Percentiles rank a stretch among this genome's conserved stretches.
Evolutionary conservation across 2,797 vertebrate genomes (phyloP).

Genomic region (Chiloscyllium punctatum): DNA sequence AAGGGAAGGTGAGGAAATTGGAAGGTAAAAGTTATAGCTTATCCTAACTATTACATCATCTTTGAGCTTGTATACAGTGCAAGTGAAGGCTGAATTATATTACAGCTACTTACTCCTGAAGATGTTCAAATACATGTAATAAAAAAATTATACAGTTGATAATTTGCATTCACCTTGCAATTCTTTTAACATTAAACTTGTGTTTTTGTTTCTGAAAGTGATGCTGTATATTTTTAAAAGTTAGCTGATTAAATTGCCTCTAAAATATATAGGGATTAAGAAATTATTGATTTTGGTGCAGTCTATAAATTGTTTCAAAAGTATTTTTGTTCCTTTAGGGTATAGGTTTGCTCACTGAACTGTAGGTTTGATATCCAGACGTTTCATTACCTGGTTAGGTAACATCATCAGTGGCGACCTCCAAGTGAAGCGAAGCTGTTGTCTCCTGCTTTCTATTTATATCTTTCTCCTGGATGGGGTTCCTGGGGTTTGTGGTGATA

Average conservation of each 20-base stretch:
- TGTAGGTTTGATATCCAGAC: no score
- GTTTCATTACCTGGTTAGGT: no score
- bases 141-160: background rate
- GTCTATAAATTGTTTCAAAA: background rate
- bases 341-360: no score
- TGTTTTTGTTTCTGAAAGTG: background rate
- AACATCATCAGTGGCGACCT: no score
- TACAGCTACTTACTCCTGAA: background rate
- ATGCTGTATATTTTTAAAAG: background rate
- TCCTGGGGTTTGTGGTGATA: no score
- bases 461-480: no score
- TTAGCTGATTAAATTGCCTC: background rate
- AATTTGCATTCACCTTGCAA: background rate
- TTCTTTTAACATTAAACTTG: background rate
- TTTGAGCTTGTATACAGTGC: background rate
- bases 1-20: constrained; percentile 8
- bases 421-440: no score
- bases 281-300: constrained; percentile 14
- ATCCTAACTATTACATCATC: background rate
- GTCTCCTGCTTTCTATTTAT: no score
- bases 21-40: background rate
- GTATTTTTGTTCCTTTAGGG: background rate
- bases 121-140: background rate
- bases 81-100: constrained; percentile 4
- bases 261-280: background rate